Conservation (phyloP, 2,888 invertebrate species). For the Arctia plantaginis region DNA sequence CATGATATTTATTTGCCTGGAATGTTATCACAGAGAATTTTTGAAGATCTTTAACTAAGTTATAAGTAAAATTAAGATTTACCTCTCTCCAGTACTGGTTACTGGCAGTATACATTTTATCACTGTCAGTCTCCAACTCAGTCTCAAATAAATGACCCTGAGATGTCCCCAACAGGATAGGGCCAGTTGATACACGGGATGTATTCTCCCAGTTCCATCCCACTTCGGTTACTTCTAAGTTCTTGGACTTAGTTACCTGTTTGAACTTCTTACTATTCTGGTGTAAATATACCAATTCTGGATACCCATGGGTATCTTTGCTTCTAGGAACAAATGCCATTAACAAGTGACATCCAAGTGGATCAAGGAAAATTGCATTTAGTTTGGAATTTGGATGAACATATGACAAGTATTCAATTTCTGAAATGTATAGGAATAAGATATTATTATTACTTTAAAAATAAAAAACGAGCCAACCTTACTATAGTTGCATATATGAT, state of each 20-base stretch:
- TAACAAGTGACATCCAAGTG: conserved; percentile 94
- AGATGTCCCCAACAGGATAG: conserved; percentile 95
- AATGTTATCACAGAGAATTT: background rate
- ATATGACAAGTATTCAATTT: conserved; percentile 90
- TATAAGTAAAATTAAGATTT: conserved; percentile 35
- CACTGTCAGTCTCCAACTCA: conserved; percentile 93
- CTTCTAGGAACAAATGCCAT: conserved; percentile 90
- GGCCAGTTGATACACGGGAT: conserved; percentile 90
- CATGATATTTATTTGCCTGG: background rate
- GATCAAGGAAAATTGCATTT: conserved; percentile 92
- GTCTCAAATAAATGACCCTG: conserved; percentile 96
- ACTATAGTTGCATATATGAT: no score
- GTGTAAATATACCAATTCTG: conserved; percentile 94
- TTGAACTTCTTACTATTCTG: conserved; percentile 91
- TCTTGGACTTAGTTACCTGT: conserved; percentile 87
- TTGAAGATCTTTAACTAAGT: background rate
- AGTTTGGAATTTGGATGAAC: conserved; percentile 87
- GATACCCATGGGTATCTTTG: conserved; percentile 76
- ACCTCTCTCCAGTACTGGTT: conserved; percentile 96
- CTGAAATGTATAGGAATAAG: conserved; percentile 77
- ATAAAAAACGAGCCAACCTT: background rate
- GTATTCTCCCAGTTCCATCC: conserved; percentile 94
- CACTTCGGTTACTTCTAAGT: conserved; percentile 95
- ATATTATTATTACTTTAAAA: background rate
- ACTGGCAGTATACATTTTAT: conserved; percentile 91